Base-by-base conservation (phyloP, 2,888 invertebrate species). In the Heliconius ethilla region DNA sequence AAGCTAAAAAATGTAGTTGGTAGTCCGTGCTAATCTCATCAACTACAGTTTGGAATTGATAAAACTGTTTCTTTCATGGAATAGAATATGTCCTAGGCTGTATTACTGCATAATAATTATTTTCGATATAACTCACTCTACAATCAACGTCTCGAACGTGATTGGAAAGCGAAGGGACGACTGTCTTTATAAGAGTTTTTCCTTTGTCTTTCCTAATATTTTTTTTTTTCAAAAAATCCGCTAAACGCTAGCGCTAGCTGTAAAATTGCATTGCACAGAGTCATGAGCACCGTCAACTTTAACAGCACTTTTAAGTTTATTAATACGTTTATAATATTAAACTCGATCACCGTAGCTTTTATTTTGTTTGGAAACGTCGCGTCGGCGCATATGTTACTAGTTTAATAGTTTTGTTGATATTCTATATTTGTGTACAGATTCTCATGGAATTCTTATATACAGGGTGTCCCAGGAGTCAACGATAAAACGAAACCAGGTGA, bases 251-350 rank as follows among this genome's bases (percentile, higher is more conserved):
- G 79, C 79, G n/a, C n/a, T n/a, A 70, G 37, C 37, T 27, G 33
- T 55, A 67, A 73, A 15, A 70, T 11, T 22, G 29, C n/a, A 22
- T 69, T 37, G 18, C 40, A n/a, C 77, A 65, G 51, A 79, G 66
- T 77, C 75, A 80, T 78, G 78, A 73, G 80, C 75, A 75, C 74
- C 76, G 78, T 78, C 62, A 70, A 76, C 66, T 80, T 79, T 80
- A 81, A 81, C 70, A 76, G 73, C 78, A 80, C 80, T 74, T 80
- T 78, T 79, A 77, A 77, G 78, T 75, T 75, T 81, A 79, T 80
- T 77, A 75, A 78, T 78, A 81, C 29, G 22, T 40, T 59, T 77
- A 73, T 76, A 78, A 78, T 80, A 76, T 62, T 67, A 77, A 67
- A 67, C 66, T 51, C 40, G 62, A 59, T 62, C 59, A 59, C 22